Percentiles rank a stretch among this genome's conserved stretches.
phyloP scores from a whole-genome alignment of 1,140 invertebrate species.

The Orius laevigatus region DNA sequence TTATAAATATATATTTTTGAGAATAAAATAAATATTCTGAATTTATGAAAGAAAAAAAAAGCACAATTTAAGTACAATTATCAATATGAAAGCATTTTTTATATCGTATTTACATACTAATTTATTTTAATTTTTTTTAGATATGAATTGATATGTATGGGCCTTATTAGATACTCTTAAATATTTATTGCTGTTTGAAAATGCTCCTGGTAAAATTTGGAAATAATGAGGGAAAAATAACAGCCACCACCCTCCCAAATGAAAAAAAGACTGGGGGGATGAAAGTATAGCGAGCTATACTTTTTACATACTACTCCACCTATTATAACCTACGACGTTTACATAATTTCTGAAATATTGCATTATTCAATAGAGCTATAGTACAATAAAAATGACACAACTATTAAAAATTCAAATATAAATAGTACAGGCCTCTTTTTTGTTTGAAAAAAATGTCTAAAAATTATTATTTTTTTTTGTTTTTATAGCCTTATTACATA shows the following conservation, averaged over 20 bases:
- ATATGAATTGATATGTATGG: constrained; percentile 17
- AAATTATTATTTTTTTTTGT: constrained; percentile 11
- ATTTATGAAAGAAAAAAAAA: constrained; percentile 3
- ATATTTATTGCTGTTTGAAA: constrained; percentile 12
- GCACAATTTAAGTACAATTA: constrained; percentile 7
- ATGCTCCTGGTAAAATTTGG: no score
- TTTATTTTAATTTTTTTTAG: constrained; percentile 6
- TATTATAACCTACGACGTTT: no score
- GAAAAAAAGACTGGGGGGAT: no score
- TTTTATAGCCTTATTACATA: constrained; percentile 16
- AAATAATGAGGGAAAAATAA: no score
- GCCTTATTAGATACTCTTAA: constrained; percentile 8
- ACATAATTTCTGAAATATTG: constrained; percentile 11
- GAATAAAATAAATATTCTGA: constrained; percentile 5
- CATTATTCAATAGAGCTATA: constrained; percentile 12
- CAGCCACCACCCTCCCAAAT: no score
- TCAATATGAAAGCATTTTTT: constrained; percentile 3
- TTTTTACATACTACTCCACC: no score
- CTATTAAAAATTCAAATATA: constrained; percentile 16
- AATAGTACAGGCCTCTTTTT: constrained; percentile 20
- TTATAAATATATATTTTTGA: not conserved
- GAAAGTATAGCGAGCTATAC: no score
- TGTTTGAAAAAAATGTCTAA: constrained; percentile 7
- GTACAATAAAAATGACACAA: constrained; percentile 18
- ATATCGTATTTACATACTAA: constrained; percentile 5